These are phyloP conservation scores for Acrocephalus kingi DNA, from an alignment of 2,113 vertebrate species.

Conservation along the genomic window DNA sequence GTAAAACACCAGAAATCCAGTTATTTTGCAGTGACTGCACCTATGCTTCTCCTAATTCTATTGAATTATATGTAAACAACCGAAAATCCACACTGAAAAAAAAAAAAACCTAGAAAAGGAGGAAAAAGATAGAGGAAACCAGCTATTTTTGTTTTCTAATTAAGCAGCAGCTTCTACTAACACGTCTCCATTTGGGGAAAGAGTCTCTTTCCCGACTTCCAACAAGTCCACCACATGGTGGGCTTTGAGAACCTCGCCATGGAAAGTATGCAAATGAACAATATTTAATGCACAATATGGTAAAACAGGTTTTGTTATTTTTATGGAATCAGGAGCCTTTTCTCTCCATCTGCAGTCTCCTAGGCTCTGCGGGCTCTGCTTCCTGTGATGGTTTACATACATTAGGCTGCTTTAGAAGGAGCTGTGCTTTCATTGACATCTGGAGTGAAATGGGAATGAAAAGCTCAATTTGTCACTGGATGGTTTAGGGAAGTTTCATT, in stretches of 20 bases:
- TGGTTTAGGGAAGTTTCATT: constrained; percentile 31
- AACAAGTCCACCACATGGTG: constrained; percentile 67
- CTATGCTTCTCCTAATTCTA: background rate
- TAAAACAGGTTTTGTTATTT: constrained; percentile 69
- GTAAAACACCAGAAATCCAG: background rate
- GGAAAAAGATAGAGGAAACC: background rate
- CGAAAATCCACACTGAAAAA: background rate
- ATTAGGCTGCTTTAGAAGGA: constrained; percentile 45
- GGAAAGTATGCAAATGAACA: constrained; percentile 68
- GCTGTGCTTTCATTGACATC: constrained; percentile 50
- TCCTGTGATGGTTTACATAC: constrained; percentile 53
- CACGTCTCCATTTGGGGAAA: constrained; percentile 54
- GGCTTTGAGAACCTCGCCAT: constrained; percentile 52
- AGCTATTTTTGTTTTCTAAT: constrained; percentile 57
- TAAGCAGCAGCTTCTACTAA: constrained; percentile 61
- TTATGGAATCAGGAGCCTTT: constrained; percentile 66
- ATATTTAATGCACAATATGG: constrained; percentile 66
- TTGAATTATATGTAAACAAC: background rate
- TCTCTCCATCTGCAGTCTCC: constrained; percentile 68
- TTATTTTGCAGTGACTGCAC: background rate
- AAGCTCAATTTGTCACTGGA: constrained; percentile 32
- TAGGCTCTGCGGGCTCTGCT: background rate
- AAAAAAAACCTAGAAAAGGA: background rate
- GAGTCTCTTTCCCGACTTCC: constrained; percentile 40
- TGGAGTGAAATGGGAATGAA: constrained; percentile 54